Evolutionary conservation across 2,888 invertebrate genomes (phyloP).

Genomic region (Apoderus coryli): DNA sequence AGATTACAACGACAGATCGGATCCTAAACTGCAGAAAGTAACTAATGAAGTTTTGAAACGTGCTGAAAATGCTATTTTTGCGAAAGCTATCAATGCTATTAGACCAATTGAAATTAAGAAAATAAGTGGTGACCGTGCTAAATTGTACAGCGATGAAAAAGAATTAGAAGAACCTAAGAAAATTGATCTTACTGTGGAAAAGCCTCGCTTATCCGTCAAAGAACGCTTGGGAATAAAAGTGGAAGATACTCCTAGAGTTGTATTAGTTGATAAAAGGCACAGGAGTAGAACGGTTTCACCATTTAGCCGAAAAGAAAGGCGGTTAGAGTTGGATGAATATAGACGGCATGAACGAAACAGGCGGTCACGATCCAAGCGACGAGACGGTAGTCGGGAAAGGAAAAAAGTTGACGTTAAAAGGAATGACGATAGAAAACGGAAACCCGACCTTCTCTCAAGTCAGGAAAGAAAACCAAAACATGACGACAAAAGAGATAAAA

Average conservation of each 20-base stretch:
- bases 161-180: conserved; percentile 15
- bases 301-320: conserved; percentile 33
- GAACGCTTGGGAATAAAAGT: conserved; percentile 67
- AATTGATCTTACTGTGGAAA: conserved; percentile 12
- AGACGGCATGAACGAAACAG: conserved; percentile 22
- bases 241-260: conserved; percentile 43
- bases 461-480: conserved; percentile 16
- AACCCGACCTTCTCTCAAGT: too few relatives aligned
- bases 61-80: conserved; percentile 84
- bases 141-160: conserved; percentile 43
- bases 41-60: conserved; percentile 80
- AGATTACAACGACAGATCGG: conserved; percentile 22
- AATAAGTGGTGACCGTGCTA: conserved; percentile 52
- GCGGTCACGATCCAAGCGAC: conserved; percentile 24
- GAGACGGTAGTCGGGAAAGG: conserved; percentile 23
- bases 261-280: conserved; percentile 34
- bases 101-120: conserved; percentile 64
- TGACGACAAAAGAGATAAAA: conserved; percentile 19
- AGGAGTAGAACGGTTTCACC: conserved; percentile 34
- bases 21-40: conserved; percentile 42
- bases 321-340: conserved; percentile 24
- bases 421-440: conserved; percentile 14
- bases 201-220: conserved; percentile 51
- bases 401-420: conserved; percentile 14
- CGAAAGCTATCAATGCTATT: conserved; percentile 72